Evolutionary conservation across 2,797 vertebrate genomes (phyloP).

Genomic region (Gallirallus australis): DNA sequence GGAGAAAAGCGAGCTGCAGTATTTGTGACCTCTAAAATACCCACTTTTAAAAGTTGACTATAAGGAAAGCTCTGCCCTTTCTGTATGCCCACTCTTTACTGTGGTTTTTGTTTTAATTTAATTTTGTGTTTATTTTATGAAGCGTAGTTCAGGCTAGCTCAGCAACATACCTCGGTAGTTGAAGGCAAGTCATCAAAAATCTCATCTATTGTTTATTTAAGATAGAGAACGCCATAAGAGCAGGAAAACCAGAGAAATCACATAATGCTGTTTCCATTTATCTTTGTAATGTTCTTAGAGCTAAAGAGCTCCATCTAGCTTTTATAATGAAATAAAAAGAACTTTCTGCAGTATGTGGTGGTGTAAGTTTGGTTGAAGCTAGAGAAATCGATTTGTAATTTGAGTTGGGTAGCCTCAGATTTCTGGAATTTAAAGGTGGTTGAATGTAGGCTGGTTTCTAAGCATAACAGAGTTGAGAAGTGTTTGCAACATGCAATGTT

Average conservation of each 20-base stretch:
- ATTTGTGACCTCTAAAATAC: background rate
- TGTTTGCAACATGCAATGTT: background rate
- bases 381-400: background rate
- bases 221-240: background rate
- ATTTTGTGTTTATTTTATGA: background rate
- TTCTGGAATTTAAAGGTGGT: background rate
- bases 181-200: background rate
- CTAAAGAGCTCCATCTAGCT: background rate
- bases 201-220: background rate
- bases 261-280: background rate
- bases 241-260: background rate
- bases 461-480: background rate
- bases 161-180: background rate
- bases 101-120: background rate
- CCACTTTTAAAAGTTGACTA: fast-evolving
- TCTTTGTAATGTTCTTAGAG: background rate
- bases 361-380: background rate
- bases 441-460: background rate
- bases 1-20: background rate
- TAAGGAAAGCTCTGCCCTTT: background rate
- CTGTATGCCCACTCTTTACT: background rate
- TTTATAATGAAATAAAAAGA: background rate
- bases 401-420: background rate
- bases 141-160: background rate
- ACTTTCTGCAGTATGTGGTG: background rate